Percentiles rank a stretch among this genome's conserved stretches.
Evolutionary conservation across 2,797 vertebrate species (phyloP).

Genomic region (Fringilla coelebs): DNA sequence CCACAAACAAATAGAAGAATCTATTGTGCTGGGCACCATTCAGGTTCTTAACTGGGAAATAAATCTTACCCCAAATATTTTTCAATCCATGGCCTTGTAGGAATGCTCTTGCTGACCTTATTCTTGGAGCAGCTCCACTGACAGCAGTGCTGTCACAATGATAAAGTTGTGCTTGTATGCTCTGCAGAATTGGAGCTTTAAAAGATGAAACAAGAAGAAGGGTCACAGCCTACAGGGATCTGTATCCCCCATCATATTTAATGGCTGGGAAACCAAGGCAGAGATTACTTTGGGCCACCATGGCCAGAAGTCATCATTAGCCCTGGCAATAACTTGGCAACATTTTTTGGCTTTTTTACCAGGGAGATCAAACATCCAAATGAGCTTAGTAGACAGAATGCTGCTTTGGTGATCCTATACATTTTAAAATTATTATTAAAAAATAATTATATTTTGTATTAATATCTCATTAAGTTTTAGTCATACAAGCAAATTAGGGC

Average conservation of each 20-base stretch:
- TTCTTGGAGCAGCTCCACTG: background rate
- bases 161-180: background rate
- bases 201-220: background rate
- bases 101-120: background rate
- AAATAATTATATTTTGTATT: background rate
- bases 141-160: background rate
- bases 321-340: background rate
- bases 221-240: background rate
- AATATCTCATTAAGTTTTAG: background rate
- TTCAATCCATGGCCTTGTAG: background rate
- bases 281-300: background rate
- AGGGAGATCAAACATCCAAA: background rate
- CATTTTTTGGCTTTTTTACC: background rate
- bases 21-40: background rate
- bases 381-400: background rate
- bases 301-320: background rate
- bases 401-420: background rate
- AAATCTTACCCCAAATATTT: slow-evolving; percentile 18
- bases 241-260: background rate
- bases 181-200: background rate
- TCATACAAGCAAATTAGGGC: background rate
- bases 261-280: background rate
- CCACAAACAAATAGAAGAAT: background rate
- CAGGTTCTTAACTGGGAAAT: background rate
- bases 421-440: background rate